Percentiles rank a stretch among this genome's conserved stretches.
Conservation (phyloP, 2,113 vertebrate species). For the Leucopsar rothschildi region DNA sequence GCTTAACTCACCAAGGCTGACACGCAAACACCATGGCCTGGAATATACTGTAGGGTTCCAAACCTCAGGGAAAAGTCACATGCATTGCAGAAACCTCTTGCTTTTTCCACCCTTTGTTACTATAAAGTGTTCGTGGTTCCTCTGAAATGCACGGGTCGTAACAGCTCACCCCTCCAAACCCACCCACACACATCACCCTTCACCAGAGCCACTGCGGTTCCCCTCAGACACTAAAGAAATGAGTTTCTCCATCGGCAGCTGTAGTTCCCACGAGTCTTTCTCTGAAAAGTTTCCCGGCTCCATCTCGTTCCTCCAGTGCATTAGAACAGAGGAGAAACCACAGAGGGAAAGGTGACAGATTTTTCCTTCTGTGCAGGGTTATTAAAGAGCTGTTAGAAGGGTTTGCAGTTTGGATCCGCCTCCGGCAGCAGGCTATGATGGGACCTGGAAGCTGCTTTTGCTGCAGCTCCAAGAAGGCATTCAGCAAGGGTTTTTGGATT, state of each 20-base stretch:
- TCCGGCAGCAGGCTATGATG: constrained; percentile 53
- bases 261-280: constrained; percentile 66
- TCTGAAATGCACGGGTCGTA: constrained; percentile 58
- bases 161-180: constrained; percentile 51
- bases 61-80: constrained; percentile 66
- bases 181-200: constrained; percentile 50
- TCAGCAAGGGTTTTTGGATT: constrained; percentile 27
- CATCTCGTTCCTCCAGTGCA: constrained; percentile 29
- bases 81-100: constrained; percentile 42
- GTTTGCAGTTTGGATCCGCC: constrained; percentile 47
- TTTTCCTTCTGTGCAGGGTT: constrained; percentile 54
- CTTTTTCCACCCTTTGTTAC: constrained; percentile 73
- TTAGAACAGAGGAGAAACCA: constrained; percentile 55
- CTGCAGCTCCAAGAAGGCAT: constrained; percentile 50
- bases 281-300: constrained; percentile 53
- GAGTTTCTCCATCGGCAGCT: constrained; percentile 45
- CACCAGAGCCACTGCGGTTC: constrained; percentile 49
- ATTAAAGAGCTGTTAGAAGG: constrained; percentile 60
- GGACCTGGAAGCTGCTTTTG: constrained; percentile 45
- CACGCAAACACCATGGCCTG: constrained; percentile 48
- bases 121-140: constrained; percentile 71
- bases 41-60: constrained; percentile 49
- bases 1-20: neutral
- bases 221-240: constrained; percentile 46
- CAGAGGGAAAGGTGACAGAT: constrained; percentile 67